These are phyloP conservation scores for Operophtera brumata DNA, from an alignment of 2,888 invertebrate genomes.

Conservation along the genomic window DNA sequence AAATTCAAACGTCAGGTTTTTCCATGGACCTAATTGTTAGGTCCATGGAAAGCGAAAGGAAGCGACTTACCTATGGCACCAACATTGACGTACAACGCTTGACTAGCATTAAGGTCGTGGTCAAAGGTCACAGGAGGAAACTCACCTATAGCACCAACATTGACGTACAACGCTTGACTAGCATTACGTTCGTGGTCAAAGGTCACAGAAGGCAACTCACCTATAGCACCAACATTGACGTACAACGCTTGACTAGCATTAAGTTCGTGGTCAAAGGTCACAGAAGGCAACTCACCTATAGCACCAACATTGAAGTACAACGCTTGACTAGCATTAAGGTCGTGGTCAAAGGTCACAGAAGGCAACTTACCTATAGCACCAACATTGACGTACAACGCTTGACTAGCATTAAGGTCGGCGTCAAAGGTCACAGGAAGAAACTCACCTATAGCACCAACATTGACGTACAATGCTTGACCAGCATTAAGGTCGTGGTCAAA, in stretches of 20 bases:
- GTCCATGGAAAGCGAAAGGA: too few relatives aligned
- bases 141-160: constrained; percentile 81
- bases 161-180: constrained; percentile 81
- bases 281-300: constrained; percentile 78
- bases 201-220: too few relatives aligned
- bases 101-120: too few relatives aligned
- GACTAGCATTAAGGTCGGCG: too few relatives aligned
- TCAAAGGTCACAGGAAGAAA: too few relatives aligned
- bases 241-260: constrained; percentile 80
- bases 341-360: too few relatives aligned
- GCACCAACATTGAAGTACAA: constrained; percentile 83
- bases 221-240: constrained; percentile 82
- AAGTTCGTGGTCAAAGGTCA: too few relatives aligned
- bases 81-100: constrained; percentile 82
- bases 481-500: too few relatives aligned
- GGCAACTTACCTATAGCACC: constrained; percentile 78
- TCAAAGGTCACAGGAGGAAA: too few relatives aligned
- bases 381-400: constrained; percentile 82
- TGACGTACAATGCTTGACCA: constrained; percentile 81
- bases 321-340: constrained; percentile 75
- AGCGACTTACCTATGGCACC: constrained; percentile 78
- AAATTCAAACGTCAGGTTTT: too few relatives aligned
- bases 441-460: constrained; percentile 81
- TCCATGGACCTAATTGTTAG: too few relatives aligned
- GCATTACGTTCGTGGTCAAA: too few relatives aligned